A percentile compares a stretch with the other conserved stretches of the same genome.
These are phyloP conservation scores for Mormoops blainvillei DNA, from an alignment of 2,113 vertebrate genomes.

Conservation along the genomic window DNA sequence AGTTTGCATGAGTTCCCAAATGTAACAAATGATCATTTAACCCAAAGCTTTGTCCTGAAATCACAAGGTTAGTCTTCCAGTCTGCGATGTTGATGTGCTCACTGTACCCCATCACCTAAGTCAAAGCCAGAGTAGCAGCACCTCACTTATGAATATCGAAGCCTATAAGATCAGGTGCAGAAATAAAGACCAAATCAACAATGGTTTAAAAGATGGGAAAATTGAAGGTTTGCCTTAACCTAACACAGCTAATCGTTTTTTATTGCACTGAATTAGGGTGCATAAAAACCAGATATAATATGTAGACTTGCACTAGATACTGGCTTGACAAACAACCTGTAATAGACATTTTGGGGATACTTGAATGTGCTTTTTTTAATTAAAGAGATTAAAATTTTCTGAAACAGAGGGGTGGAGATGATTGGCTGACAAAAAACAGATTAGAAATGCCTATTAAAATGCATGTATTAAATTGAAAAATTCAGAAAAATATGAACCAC, in stretches of 20 bases:
- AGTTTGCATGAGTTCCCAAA: not conserved
- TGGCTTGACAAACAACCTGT: not conserved
- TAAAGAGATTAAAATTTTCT: not conserved
- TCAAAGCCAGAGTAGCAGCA: not conserved
- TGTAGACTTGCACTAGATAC: not conserved
- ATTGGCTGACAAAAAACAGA: not conserved
- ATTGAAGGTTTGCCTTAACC: not conserved
- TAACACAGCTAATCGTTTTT: not conserved
- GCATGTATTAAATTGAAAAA: not conserved
- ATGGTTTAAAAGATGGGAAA: not conserved
- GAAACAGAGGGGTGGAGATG: not conserved
- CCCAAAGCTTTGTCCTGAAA: not conserved
- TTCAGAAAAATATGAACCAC: not conserved
- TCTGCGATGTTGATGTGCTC: not conserved
- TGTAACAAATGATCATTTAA: not conserved
- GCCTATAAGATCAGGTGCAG: not conserved
- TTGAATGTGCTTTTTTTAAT: not conserved
- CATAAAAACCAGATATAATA: not conserved
- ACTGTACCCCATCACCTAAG: not conserved
- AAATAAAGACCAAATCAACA: not conserved
- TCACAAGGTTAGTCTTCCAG: not conserved
- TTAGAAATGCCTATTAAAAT: not conserved
- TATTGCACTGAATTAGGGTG: not conserved
- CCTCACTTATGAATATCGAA: not conserved
- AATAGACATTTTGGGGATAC: not conserved